Base-by-base conservation (phyloP, 2,113 vertebrate species). In the Smithornis capensis region DNA sequence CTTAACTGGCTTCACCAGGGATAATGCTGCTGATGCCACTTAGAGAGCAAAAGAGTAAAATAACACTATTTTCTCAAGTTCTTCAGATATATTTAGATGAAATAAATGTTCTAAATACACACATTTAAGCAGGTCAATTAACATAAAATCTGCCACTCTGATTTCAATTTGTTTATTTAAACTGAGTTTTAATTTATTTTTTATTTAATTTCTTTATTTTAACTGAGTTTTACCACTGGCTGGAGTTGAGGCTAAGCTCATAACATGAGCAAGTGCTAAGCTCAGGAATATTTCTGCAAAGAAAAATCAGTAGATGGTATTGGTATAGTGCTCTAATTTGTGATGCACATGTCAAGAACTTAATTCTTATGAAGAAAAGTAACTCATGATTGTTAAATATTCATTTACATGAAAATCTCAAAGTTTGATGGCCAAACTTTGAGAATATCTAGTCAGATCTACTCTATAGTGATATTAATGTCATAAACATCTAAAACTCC, bases 11-110 rank as follows among this genome's bases (percentile, higher is more conserved):
- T 97, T 79, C 25, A 33, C 6, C 89, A 65, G 78, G 42, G 55
- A 96, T 94, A 96, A 95, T 47, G 70, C 91, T 96, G 84, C 95
- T 27, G 50, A 96, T 86, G 83, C 77, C 73, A 95, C 5, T 29
- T 1, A 47, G 49, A 63, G 45, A 76, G 90, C 49, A 96, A 92
- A 88, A 82, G 59, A 73, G 28, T 78, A 95, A 50, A 87, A 78
- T 67, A 83, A 57, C n/a, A 75, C 25, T 75, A 40, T 79, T 79
- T 92, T 89, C 83, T 55, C 56, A 63, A 89, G 73, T 84, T 92
- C 56, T 87, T 89, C 44, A 71, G 77, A 87, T 95, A 87, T 78
- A 82, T 95, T 89, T 92, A 92, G 74, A 91, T 50, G 6, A 47
- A 59, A 68, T 92, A 69, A 60, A 75, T 64, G 29, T 76, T 84